These are phyloP conservation scores for Lordiphosa fenestrarum DNA, from an alignment of 2,888 invertebrate species.

Conservation along the genomic window DNA sequence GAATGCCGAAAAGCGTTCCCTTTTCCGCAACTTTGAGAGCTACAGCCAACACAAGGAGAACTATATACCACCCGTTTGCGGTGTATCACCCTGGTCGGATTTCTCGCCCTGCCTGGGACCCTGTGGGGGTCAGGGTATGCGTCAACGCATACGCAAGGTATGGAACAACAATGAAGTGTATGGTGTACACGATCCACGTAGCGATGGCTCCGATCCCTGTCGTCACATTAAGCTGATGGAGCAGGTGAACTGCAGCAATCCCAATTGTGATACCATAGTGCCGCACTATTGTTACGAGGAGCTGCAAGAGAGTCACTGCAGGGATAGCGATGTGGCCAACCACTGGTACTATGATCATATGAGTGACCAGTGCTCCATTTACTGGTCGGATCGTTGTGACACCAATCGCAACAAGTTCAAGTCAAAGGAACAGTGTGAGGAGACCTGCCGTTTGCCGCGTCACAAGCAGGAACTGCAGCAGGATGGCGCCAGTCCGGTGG, in stretches of 20 bases:
- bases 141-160: conserved; percentile 81
- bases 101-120: conserved; percentile 91
- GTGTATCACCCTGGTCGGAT: conserved; percentile 87
- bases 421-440: conserved; percentile 85
- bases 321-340: conserved; percentile 86
- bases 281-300: conserved; percentile 74
- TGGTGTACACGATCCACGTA: conserved; percentile 60
- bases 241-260: conserved; percentile 75
- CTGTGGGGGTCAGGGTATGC: conserved; percentile 87
- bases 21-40: conserved; percentile 70
- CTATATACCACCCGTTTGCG: conserved; percentile 82
- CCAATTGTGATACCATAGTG: conserved; percentile 72
- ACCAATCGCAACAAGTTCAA: conserved; percentile 94
- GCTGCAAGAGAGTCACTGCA: conserved; percentile 87
- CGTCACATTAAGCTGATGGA: conserved; percentile 74
- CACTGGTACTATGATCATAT: conserved; percentile 92
- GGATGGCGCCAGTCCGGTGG: conserved; percentile 66
- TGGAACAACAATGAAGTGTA: conserved; percentile 78
- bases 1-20: conserved; percentile 57
- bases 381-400: conserved; percentile 92
- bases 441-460: conserved; percentile 82
- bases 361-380: conserved; percentile 88
- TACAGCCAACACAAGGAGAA: conserved; percentile 74
- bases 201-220: conserved; percentile 75
- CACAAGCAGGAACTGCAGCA: conserved; percentile 64